Conservation (phyloP, 1,140 invertebrate genomes). For the Nasonia giraulti region DNA sequence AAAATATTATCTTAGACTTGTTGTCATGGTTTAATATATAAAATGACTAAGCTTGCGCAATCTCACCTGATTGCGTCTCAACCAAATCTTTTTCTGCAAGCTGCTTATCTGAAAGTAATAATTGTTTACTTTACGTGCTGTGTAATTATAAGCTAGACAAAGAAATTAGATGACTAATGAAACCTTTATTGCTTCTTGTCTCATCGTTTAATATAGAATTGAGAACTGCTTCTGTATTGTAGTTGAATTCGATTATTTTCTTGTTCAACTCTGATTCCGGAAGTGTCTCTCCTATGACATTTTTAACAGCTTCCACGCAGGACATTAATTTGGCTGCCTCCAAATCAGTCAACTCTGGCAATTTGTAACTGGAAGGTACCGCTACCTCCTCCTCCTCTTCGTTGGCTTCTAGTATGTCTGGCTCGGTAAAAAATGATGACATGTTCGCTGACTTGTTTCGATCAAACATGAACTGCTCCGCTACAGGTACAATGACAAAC, state of each 20-base stretch:
- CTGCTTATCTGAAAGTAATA: not conserved
- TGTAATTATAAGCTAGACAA: not conserved
- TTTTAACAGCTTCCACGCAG: slow-evolving; percentile 88
- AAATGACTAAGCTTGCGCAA: slow-evolving; percentile 40
- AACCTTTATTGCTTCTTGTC: slow-evolving; percentile 57
- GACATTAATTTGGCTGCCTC: slow-evolving; percentile 85
- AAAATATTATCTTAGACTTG: slow-evolving; percentile 52
- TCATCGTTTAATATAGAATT: slow-evolving; percentile 81
- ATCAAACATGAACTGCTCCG: slow-evolving; percentile 90
- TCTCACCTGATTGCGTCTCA: slow-evolving; percentile 63
- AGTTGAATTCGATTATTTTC: slow-evolving; percentile 80
- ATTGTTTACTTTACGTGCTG: not conserved
- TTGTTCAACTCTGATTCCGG: slow-evolving; percentile 82
- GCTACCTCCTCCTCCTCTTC: slow-evolving; percentile 73
- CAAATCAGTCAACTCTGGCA: slow-evolving; percentile 77
- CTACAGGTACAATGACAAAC: slow-evolving; percentile 58
- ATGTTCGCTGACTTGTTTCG: slow-evolving; percentile 82
- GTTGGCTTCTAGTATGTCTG: slow-evolving; percentile 83
- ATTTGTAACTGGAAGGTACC: slow-evolving; percentile 68
- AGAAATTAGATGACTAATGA: not conserved
- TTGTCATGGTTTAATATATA: slow-evolving; percentile 24
- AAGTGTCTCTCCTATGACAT: slow-evolving; percentile 85
- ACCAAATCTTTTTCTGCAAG: not conserved
- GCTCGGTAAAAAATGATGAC: slow-evolving; percentile 82
- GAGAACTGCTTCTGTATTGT: slow-evolving; percentile 82